Base-by-base conservation (phyloP, 1,140 invertebrate species). In the Aphelinus certus region DNA sequence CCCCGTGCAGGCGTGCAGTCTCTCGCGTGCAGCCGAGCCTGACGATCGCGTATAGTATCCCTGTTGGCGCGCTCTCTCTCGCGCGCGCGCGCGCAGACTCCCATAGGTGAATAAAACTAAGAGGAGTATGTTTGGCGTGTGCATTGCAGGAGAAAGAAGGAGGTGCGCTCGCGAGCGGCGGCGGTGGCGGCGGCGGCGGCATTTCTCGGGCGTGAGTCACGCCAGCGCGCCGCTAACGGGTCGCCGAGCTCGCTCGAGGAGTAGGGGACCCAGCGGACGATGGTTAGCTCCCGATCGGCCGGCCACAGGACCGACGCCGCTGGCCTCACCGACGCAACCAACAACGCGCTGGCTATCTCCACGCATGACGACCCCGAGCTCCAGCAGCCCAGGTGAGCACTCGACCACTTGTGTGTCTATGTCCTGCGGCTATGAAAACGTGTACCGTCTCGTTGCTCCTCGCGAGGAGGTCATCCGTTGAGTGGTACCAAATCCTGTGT, bases 201-300 rank as follows among this genome's bases (percentile, higher is more conserved):
- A 71, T 75, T 65, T 70, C 73, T 71, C 68, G 68, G 42, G 26
- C 10, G 73, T 75, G 73, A 75, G 73, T 75, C 73, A 75, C 66
- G 10, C n/a, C 57, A 74, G 68, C 65, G 65, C 65, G 60, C 46
- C 58, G 51, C 51, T 7, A 58, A 10, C n/a, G 61, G 43, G 26
- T 43, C 9, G 9, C 1, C 42, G n/a, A 9, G 71, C 6, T 42
- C 3, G 26, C 49, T 49, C 49, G 71, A 53, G 51, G 71, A 26
- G 7, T 57, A 58, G 49, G 53, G 4, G 51, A 60, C 7, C 42
- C 76, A 73, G 68, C 76, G 62, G 81, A 86, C 82, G 79, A 87
- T 87, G 86, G 86, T 87, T 79, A 87, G 85, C 82, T 85, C 84
- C 76, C 82, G 81, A 64, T 80, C 82, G 47, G 48, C 78, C 71